Evolutionary conservation across 2,888 invertebrate species (phyloP).

Genomic region (Urechis unicinctus): DNA sequence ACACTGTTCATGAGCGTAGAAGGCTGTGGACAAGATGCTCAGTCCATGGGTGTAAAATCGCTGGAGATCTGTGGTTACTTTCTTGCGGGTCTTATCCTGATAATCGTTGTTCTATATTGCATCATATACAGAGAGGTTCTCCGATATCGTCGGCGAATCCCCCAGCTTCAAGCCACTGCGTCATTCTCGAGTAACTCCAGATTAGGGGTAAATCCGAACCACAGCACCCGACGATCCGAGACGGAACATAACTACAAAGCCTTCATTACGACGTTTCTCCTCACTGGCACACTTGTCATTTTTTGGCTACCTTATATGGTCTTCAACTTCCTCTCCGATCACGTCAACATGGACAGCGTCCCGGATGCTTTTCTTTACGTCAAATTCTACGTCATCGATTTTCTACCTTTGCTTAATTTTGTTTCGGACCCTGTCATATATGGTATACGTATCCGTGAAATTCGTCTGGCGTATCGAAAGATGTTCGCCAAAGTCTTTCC

Average conservation of each 20-base stretch:
- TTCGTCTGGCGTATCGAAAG: constrained; percentile 19
- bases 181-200: not conserved
- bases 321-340: constrained; percentile 22
- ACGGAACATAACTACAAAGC: constrained; percentile 26
- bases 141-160: constrained; percentile 16
- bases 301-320: constrained; percentile 26
- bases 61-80: constrained; percentile 23
- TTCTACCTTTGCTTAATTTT: constrained; percentile 24
- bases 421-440: constrained; percentile 25
- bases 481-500: constrained; percentile 18
- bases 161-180: constrained; percentile 7
- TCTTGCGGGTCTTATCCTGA: constrained; percentile 20
- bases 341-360: constrained; percentile 11
- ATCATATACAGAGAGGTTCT: constrained; percentile 22
- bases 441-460: constrained; percentile 25
- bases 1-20: constrained; percentile 13
- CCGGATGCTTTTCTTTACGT: constrained; percentile 16
- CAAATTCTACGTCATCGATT: constrained; percentile 25
- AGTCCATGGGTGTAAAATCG: constrained; percentile 11
- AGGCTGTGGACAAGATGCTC: constrained; percentile 12
- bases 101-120: constrained; percentile 23
- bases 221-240: not conserved
- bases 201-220: not conserved
- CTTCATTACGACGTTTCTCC: constrained; percentile 24
- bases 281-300: constrained; percentile 21